Evolutionary conservation across 1,140 invertebrate species (phyloP).

Genomic region (Oryzaephilus surinamensis): DNA sequence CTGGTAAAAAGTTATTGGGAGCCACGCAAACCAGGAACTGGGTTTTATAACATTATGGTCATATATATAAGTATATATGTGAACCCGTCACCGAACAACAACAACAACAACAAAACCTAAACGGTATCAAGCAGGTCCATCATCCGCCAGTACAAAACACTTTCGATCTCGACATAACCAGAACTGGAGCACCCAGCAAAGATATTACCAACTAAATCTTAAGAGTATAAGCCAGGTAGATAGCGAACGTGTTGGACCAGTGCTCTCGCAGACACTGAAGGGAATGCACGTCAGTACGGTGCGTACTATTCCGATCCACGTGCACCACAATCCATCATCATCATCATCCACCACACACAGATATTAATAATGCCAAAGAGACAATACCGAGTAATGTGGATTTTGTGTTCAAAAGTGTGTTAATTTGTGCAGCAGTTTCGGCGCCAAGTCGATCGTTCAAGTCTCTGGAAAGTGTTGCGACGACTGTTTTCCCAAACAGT

Average conservation of each 20-base stretch:
- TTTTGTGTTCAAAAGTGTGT: too few species aligned
- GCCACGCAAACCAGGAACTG: constrained; percentile 21
- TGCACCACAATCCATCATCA: constrained; percentile 11
- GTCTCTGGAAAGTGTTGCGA: too few species aligned
- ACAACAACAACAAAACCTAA: constrained; percentile 17
- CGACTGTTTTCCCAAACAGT: too few species aligned
- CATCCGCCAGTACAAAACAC: constrained; percentile 24
- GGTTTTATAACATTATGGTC: constrained; percentile 16
- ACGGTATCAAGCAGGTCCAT: constrained; percentile 24
- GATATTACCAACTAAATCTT: too few species aligned
- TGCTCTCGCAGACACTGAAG: constrained; percentile 19
- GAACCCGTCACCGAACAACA: constrained; percentile 15
- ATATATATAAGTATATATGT: too few species aligned
- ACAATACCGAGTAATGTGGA: constrained; percentile 4
- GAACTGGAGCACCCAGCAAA: constrained; percentile 28
- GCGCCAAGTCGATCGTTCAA: too few species aligned
- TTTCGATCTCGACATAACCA: constrained; percentile 24
- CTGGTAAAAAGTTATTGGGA: too few species aligned
- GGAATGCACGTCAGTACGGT: constrained; percentile 12
- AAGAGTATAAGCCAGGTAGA: constrained; percentile 19
- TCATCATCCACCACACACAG: too few species aligned
- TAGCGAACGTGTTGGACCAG: constrained; percentile 21
- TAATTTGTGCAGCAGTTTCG: too few species aligned
- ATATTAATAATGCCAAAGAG: too few species aligned
- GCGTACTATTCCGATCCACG: constrained; percentile 12